phyloP scores from a whole-genome alignment of 2,888 invertebrate species.

The Cactoblastis cactorum region DNA sequence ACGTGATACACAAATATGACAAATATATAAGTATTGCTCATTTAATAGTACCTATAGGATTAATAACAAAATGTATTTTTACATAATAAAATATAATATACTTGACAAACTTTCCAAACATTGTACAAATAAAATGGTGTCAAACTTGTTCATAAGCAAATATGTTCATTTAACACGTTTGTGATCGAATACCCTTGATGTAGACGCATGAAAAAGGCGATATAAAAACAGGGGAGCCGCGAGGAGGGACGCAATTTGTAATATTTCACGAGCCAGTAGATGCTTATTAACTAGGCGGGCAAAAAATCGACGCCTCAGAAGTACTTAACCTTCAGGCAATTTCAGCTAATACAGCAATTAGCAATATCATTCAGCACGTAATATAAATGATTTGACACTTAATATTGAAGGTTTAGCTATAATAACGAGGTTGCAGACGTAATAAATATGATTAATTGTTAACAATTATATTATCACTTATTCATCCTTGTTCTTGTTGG shows the following conservation, averaged over 20 bases:
- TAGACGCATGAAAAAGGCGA: constrained; percentile 56
- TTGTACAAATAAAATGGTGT: constrained; percentile 19
- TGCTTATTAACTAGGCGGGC: constrained; percentile 77
- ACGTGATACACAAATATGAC: too few relatives aligned
- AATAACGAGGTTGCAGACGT: too few relatives aligned
- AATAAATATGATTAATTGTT: background rate
- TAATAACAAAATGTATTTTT: too few relatives aligned
- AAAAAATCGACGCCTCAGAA: constrained; percentile 65
- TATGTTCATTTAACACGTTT: constrained; percentile 54
- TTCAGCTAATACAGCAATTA: background rate
- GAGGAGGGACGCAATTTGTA: constrained; percentile 72
- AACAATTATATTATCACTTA: constrained; percentile 6
- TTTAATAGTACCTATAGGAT: too few relatives aligned
- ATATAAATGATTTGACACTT: too few relatives aligned
- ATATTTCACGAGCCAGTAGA: constrained; percentile 79
- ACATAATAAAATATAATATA: too few relatives aligned
- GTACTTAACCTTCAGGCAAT: constrained; percentile 35
- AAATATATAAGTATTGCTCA: too few relatives aligned
- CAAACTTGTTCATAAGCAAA: constrained; percentile 33
- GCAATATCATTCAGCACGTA: background rate
- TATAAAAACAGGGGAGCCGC: constrained; percentile 54
- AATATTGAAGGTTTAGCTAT: too few relatives aligned
- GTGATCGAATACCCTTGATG: constrained; percentile 52
- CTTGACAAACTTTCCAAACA: background rate
- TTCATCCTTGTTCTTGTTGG: background rate